Base-by-base conservation (phyloP, 2,888 invertebrate species). In the Zaprionus bogoriensis region DNA sequence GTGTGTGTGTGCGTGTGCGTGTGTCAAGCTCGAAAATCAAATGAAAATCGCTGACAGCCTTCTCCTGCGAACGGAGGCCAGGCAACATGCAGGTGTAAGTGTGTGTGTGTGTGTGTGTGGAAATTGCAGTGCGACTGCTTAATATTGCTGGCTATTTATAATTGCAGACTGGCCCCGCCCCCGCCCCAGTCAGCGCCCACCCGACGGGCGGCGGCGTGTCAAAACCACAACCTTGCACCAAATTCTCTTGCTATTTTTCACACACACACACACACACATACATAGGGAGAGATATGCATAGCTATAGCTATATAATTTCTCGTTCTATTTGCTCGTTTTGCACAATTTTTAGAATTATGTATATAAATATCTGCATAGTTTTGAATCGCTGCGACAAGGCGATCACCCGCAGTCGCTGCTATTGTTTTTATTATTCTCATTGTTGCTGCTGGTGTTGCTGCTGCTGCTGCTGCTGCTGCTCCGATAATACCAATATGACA, bases 141-240 rank as follows among this genome's bases (percentile, higher is more conserved):
- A 60, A 69, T 70, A 70, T 71, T 19, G 60, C 51, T 65, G 74
- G 51, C 84, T 84, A 80, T 80, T 84, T 86, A 54, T 87, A 80
- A 77, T 72, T 81, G 78, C 63, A 87, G 86, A 79, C 83, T 82
- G 72, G 70, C 38, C 41, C 9, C 61, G 44, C 58, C 59, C 39
- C 19, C 25, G n/a, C n/a, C n/a, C n/a, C n/a, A n/a, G n/a, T n/a
- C 47, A 28, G 23, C 4, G 22, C 27, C 3, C 25, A 7, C 23
- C 12, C 9, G 9, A 10, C 14, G n/a, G n/a, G n/a, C 28, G 25
- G 45, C 65, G 67, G 57, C 67, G 84, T 84, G 80, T 84, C 84
- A 80, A 80, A 80, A 86, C 61, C 80, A 69, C 72, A 84, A 84
- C 80, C 80, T 80, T 80, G 80, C 80, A 80, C 80, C 68, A 63